Conservation (phyloP, 2,888 invertebrate genomes). For the Mesorhabditis sp. region DNA sequence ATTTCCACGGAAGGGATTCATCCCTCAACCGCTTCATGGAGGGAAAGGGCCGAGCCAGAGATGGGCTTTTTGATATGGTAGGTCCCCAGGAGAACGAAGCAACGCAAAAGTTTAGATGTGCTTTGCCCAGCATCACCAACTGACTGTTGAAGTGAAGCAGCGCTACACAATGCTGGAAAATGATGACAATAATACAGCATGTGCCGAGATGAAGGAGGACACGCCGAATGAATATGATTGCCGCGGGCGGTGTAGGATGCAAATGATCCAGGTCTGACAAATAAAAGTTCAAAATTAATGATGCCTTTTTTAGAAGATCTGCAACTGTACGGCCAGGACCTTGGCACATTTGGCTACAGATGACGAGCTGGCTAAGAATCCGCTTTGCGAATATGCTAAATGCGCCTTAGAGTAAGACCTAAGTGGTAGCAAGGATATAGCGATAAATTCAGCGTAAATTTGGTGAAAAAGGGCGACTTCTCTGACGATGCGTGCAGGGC, state of each 20-base stretch:
- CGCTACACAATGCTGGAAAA: conserved; percentile 53
- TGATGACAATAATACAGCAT: conserved; percentile 53
- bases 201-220: conserved; percentile 48
- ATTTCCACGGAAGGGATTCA: conserved; percentile 54
- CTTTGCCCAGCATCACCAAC: conserved; percentile 48
- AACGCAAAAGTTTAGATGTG: conserved; percentile 38
- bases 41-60: conserved; percentile 49
- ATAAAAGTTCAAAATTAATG: background rate
- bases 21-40: conserved; percentile 54
- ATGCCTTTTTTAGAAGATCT: conserved; percentile 32
- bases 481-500: conserved; percentile 47
- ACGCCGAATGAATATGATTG: conserved; percentile 54
- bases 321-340: conserved; percentile 49
- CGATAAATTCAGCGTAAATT: too few relatives aligned
- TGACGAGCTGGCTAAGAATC: conserved; percentile 40
- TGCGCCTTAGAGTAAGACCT: conserved; percentile 41
- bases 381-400: conserved; percentile 51
- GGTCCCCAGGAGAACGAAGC: background rate
- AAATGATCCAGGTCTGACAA: conserved; percentile 43
- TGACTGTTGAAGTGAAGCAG: conserved; percentile 48
- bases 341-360: conserved; percentile 44
- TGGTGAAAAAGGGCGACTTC: conserved; percentile 31
- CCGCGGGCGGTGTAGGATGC: conserved; percentile 48
- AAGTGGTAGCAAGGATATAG: background rate
- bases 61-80: conserved; percentile 52